Evolutionary conservation across 2,888 invertebrate genomes (phyloP).

Genomic region (Drosophila histrio): DNA sequence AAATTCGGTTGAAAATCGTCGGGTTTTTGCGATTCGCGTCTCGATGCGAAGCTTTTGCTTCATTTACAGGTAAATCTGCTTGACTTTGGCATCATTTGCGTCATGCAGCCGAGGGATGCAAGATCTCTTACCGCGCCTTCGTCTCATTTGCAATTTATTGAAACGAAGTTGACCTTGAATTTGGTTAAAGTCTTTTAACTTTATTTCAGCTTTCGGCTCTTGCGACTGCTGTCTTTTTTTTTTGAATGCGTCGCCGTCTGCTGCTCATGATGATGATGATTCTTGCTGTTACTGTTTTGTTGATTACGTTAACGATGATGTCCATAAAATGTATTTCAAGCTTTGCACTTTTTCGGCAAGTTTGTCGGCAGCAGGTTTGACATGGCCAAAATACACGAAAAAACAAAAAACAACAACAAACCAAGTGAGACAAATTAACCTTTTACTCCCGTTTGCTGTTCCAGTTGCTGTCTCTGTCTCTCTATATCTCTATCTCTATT

Average conservation of each 20-base stretch:
- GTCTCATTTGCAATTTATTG: conserved; percentile 76
- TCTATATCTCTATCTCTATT: not conserved
- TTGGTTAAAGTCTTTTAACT: conserved; percentile 80
- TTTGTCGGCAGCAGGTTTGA: conserved; percentile 60
- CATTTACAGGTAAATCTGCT: conserved; percentile 33
- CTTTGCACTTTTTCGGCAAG: conserved; percentile 38
- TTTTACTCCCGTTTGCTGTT: not conserved
- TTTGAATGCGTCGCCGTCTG: conserved; percentile 31
- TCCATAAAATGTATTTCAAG: conserved; percentile 71
- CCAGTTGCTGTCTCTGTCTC: not conserved
- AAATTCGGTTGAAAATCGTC: conserved; percentile 54
- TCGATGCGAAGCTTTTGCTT: conserved; percentile 9
- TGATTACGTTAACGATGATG: conserved; percentile 77
- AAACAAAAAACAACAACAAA: conserved; percentile 34
- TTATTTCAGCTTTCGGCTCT: conserved; percentile 64
- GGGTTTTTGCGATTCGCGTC: not conserved
- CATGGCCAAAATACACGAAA: conserved; percentile 25
- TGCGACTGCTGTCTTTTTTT: conserved; percentile 39
- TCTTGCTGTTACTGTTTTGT: conserved; percentile 68
- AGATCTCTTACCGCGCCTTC: conserved; percentile 28
- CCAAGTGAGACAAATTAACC: conserved; percentile 29
- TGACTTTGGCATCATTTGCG: conserved; percentile 66
- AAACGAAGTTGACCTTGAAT: conserved; percentile 80
- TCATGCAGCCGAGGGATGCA: conserved; percentile 44
- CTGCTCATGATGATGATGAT: conserved; percentile 69